These are phyloP conservation scores for Plectrocnemia conspersa DNA, from an alignment of 1,140 invertebrate genomes.

Conservation along the genomic window DNA sequence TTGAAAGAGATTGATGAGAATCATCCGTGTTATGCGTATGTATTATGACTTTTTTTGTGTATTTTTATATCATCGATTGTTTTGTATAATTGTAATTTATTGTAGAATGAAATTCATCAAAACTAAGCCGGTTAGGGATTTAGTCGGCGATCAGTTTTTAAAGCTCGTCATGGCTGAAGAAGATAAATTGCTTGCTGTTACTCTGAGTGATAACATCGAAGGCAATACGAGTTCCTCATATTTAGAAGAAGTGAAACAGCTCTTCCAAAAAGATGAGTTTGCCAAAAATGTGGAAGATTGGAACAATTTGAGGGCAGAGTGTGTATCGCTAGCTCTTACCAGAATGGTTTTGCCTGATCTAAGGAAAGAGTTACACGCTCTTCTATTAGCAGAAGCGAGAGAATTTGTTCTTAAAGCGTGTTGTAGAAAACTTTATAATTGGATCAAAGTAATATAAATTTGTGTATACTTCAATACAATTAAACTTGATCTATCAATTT, in stretches of 20 bases:
- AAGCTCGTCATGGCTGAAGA: conserved; percentile 79
- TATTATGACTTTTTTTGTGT: conserved; percentile 36
- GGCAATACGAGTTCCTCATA: conserved; percentile 73
- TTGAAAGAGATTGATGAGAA: conserved; percentile 92
- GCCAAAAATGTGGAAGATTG: conserved; percentile 94
- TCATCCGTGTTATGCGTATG: conserved; percentile 71
- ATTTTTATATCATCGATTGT: conserved; percentile 14
- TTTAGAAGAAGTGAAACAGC: conserved; percentile 85
- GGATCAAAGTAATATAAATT: conserved; percentile 59
- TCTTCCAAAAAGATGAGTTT: conserved; percentile 93
- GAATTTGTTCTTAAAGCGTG: conserved; percentile 84
- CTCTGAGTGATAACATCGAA: conserved; percentile 70
- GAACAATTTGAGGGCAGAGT: conserved; percentile 84
- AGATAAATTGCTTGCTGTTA: conserved; percentile 75
- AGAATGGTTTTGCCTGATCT: conserved; percentile 88
- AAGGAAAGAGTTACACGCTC: conserved; percentile 78
- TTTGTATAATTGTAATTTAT: conserved; percentile 23
- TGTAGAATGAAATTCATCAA: conserved; percentile 88
- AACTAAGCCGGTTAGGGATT: conserved; percentile 88
- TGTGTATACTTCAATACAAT: conserved; percentile 35
- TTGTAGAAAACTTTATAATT: conserved; percentile 78
- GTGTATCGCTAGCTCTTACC: conserved; percentile 82
- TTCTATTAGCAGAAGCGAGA: conserved; percentile 81
- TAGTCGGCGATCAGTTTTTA: conserved; percentile 87
- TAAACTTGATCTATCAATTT: conserved; percentile 10